phyloP scores from a whole-genome alignment of 2,797 vertebrate species.

The Melopsittacus undulatus region DNA sequence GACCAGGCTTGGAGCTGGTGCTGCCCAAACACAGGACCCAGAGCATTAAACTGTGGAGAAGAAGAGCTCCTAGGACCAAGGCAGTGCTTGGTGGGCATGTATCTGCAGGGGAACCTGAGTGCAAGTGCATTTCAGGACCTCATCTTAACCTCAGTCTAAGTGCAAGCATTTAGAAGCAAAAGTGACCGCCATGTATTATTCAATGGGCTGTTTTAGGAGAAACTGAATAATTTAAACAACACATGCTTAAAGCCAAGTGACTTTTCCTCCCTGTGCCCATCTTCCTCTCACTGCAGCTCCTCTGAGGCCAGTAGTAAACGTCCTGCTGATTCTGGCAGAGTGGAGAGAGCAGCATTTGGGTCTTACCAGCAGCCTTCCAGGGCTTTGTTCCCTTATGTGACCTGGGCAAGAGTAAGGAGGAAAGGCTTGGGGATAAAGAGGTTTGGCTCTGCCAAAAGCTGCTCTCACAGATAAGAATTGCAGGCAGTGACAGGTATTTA shows the following conservation, averaged over 20 bases:
- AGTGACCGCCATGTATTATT: conserved; percentile 9
- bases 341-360: background rate
- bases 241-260: background rate
- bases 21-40: background rate
- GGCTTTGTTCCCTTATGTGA: background rate
- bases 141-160: background rate
- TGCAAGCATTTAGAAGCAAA: conserved; percentile 12
- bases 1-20: background rate
- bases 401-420: background rate
- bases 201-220: background rate
- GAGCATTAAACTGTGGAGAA: rapidly evolving
- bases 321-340: background rate
- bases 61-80: background rate
- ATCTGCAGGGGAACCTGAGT: background rate
- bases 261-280: background rate
- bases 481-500: background rate
- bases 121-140: background rate
- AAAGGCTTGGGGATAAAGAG: background rate
- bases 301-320: background rate
- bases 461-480: background rate
- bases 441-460: background rate
- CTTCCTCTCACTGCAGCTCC: background rate
- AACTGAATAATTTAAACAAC: conserved; percentile 41
- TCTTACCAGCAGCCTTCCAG: background rate
- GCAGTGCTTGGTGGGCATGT: background rate